Percentiles rank a stretch among this genome's conserved stretches.
phyloP scores from a whole-genome alignment of 2,888 invertebrate species.

The Omphaloscelis lunosa region DNA sequence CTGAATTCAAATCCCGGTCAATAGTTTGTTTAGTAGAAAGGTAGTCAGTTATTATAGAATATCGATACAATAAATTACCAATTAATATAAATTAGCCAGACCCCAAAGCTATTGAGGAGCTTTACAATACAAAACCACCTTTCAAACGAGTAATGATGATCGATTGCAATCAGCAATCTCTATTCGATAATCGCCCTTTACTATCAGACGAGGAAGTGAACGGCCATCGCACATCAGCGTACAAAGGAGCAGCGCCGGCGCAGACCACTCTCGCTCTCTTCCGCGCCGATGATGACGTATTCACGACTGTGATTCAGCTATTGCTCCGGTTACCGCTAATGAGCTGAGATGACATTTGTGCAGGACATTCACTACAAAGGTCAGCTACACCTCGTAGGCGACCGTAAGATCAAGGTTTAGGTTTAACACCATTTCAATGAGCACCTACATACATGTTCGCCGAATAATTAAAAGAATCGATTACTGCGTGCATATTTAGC shows the following conservation, averaged over 20 bases:
- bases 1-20: neutral
- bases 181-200: conserved; percentile 53
- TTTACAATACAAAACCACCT: conserved; percentile 30
- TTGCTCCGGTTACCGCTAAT: conserved; percentile 68
- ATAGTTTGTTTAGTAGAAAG: neutral
- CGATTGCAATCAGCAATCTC: conserved; percentile 35
- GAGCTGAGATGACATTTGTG: conserved; percentile 77
- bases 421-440: conserved; percentile 48
- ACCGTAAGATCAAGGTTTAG: conserved; percentile 79
- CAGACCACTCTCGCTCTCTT: conserved; percentile 38
- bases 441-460: conserved; percentile 7
- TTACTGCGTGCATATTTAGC: neutral
- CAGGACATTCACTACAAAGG: conserved; percentile 77
- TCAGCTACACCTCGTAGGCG: conserved; percentile 69
- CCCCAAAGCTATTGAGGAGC: neutral
- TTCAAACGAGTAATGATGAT: conserved; percentile 45
- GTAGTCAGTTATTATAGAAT: conserved; percentile 1
- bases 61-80: conserved; percentile 6
- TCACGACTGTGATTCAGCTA: conserved; percentile 45
- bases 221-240: conserved; percentile 25
- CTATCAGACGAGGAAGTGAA: conserved; percentile 61
- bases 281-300: conserved; percentile 41
- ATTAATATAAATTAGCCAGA: conserved; percentile 18
- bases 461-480: conserved; percentile 21
- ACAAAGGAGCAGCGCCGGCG: conserved; percentile 41